Base-by-base conservation (phyloP, 2,888 invertebrate species). In the Galeopsomyia nigrocyanea region DNA sequence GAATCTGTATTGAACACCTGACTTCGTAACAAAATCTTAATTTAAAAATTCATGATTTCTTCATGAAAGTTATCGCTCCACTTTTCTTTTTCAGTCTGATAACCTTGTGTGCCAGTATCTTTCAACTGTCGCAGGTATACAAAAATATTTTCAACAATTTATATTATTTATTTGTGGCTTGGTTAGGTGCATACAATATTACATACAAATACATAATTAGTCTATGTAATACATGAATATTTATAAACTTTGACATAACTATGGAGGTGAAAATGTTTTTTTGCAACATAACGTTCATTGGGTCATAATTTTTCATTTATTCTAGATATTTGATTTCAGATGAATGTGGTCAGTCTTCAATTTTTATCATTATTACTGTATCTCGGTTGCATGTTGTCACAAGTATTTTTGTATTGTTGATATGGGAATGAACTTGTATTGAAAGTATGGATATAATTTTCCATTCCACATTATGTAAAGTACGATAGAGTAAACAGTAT, bases 371-470 rank as follows among this genome's bases (percentile, higher is more conserved):
- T 58, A 50, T 7, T 17, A 0, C 50, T 57, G 3, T 67, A 67
- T 39, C 13, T 39, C 1, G 39, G 39, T 39, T 51, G 53, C 14
- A 62, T 68, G 47, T 14, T 61, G 21, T 68, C 39, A n/a, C 53
- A 69, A 63, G 47, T 65, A 39, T 71, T 71, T 65, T 50, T 60
- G 1, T 71, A 65, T 21, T 71, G 53, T 19, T 71, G 51, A 26
- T 46, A 10, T 58, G 70, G 65, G n/a, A 63, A 69, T 46, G 69
- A 69, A 56, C 55, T 69, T 49, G 26, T 46, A 19, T 6, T 63
- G 19, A 63, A 56, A 49, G 69, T 69, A 39, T 39, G 39, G 7
- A 39, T 39, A 39, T 13, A 1, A 39, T 10, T 39, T 39, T 39
- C 1, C 7, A 7, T 13, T 39, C 1, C 7, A 39, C 7, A 5